phyloP scores from a whole-genome alignment of 2,113 vertebrate species.

The Struthidea cinerea region DNA sequence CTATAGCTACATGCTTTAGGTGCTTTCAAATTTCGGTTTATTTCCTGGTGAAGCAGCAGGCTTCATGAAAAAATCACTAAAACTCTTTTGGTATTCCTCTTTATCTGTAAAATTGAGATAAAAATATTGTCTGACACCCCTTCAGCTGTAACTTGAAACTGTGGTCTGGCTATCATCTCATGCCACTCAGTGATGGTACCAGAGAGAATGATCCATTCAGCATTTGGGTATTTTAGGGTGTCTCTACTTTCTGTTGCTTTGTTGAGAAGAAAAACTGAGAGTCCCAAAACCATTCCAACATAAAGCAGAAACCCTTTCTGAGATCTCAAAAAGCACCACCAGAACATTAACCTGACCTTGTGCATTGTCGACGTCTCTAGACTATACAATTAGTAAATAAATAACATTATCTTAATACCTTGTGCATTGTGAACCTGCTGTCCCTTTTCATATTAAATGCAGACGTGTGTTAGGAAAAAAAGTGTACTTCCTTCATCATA shows the following conservation, averaged over 20 bases:
- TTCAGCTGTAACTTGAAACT: background rate
- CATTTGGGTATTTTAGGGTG: background rate
- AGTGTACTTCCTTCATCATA: fast-evolving
- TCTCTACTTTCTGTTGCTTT: background rate
- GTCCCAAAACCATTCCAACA: background rate
- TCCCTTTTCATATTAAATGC: background rate
- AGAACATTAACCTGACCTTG: background rate
- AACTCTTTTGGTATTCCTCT: background rate
- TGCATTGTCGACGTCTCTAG: fast-evolving
- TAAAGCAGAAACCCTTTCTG: background rate
- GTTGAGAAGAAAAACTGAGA: background rate
- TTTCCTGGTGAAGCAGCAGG: background rate
- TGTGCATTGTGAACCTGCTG: background rate
- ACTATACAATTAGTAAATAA: background rate
- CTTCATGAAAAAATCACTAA: background rate
- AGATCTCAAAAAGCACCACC: background rate
- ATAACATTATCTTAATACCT: background rate
- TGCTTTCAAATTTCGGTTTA: background rate
- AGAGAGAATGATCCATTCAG: background rate
- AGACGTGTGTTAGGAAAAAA: background rate
- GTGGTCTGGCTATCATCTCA: background rate
- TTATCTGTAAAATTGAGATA: background rate
- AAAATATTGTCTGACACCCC: background rate
- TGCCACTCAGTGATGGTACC: background rate
- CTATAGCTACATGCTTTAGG: background rate